Evolutionary conservation across 2,888 invertebrate genomes (phyloP).

Genomic region (Ennomos fuscantarius): DNA sequence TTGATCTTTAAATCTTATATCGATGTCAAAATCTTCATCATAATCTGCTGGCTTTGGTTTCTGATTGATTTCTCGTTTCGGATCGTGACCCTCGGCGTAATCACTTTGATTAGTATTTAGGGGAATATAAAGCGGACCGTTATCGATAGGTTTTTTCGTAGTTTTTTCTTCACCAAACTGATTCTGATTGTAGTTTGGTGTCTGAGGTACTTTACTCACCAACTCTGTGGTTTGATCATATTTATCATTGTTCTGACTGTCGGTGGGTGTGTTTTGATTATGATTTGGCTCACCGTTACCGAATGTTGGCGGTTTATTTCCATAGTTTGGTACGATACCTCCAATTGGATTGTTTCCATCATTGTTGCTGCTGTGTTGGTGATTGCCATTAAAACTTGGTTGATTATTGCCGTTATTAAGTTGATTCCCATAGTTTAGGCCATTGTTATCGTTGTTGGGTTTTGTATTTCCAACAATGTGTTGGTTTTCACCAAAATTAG

Average conservation of each 20-base stretch:
- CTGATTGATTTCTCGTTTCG: slow-evolving; percentile 63
- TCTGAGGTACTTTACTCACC: slow-evolving; percentile 16
- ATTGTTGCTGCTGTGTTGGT: slow-evolving; percentile 8
- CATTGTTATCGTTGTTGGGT: slow-evolving; percentile 5
- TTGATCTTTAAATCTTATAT: slow-evolving; percentile 62
- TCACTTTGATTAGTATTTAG: slow-evolving; percentile 60
- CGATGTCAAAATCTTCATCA: slow-evolving; percentile 64
- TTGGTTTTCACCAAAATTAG: slow-evolving; percentile 20
- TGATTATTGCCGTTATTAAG: slow-evolving; percentile 19
- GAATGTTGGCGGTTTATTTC: slow-evolving; percentile 10
- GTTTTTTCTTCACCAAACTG: slow-evolving; percentile 36
- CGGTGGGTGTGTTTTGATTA: slow-evolving; percentile 22
- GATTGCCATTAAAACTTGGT: slow-evolving; percentile 5
- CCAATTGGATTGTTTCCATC: slow-evolving; percentile 9
- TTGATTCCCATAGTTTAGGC: slow-evolving; percentile 9
- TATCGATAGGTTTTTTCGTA: slow-evolving; percentile 55
- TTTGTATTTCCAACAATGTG: background rate
- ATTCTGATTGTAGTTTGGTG: slow-evolving; percentile 20
- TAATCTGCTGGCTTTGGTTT: slow-evolving; percentile 44
- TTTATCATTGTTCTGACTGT: slow-evolving; percentile 8
- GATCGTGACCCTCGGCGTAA: slow-evolving; percentile 60
- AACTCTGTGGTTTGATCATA: slow-evolving; percentile 18
- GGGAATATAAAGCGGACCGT: slow-evolving; percentile 64
- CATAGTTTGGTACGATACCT: slow-evolving; percentile 4
- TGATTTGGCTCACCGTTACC: slow-evolving; percentile 21